Base-by-base conservation (phyloP, 2,113 vertebrate genomes). In the Sisor rabdophorus region DNA sequence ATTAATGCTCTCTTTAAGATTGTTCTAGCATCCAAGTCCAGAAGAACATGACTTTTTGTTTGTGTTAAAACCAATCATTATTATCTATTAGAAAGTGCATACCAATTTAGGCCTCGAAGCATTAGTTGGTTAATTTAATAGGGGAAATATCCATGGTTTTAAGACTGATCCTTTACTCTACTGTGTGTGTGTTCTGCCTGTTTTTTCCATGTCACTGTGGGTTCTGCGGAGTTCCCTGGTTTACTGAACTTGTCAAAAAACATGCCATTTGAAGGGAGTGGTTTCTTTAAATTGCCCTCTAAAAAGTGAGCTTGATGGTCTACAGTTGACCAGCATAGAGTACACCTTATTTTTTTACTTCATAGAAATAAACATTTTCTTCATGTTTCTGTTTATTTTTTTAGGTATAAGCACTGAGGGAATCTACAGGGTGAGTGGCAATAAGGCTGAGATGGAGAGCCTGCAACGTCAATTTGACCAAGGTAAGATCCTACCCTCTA, bases 381-480 rank as follows among this genome's bases (percentile, higher is more conserved):
- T 68, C 28, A n/a, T 83, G 9, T 58, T 16, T 55, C 47, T 76
- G 13, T 73, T 30, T 59, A 50, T 55, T 80, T 30, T 59, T 55
- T 55, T 80, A 97, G 96, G 96, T 4, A 70, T 98, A 85, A 94
- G 87, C 86, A 96, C 95, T 0, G 96, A 98, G 77, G 96, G 95
- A 11, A 95, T 98, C 88, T 98, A 98, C 77, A 93, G 96, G 11
- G 96, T 98, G 64, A 94, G 96, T 2, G 96, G 96, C 0, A 98
- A 98, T 90, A 98, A 98, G 79, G 95, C 95, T 0, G 96, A 98
- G 87, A 98, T 98, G 94, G 96, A 98, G 81, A 94, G 92, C 80
- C 91, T 98, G 85, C 95, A 98, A 85, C 91, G 96, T 9, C 96
- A 97, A 82, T 98, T 98, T 44, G 96, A 98, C 81, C 96, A 98